Evolutionary conservation across 53 echinoderm and acorn worm species (phyloP).

Genomic region (Astropecten irregularis): DNA sequence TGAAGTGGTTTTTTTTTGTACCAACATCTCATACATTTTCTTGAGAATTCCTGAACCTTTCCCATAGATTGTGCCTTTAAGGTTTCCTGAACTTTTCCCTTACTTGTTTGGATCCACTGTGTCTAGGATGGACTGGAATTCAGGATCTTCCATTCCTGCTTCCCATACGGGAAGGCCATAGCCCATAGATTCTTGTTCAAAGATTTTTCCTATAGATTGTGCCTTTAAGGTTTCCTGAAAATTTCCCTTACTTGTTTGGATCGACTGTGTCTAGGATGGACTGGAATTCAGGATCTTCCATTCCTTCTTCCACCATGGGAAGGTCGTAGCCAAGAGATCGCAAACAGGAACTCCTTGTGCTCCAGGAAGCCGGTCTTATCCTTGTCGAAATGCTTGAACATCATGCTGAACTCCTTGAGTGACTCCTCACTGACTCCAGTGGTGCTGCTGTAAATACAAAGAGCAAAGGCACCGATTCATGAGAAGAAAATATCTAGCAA

Average conservation of each 20-base stretch:
- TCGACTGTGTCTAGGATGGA: conserved; percentile 90
- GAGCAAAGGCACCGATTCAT: too few species aligned
- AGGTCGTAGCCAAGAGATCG: conserved; percentile 98
- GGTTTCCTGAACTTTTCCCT: too few species aligned
- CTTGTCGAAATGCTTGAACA: conserved; percentile 99
- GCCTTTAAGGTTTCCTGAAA: too few species aligned
- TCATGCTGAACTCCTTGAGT: conserved; percentile 99
- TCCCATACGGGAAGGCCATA: conserved; percentile 97
- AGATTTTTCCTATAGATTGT: too few species aligned
- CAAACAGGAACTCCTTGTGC: conserved; percentile 95
- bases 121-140: conserved; percentile 91
- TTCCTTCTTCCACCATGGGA: conserved; percentile 97
- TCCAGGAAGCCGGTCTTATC: conserved; percentile 97
- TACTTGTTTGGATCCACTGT: conserved; percentile 93
- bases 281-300: conserved; percentile 88
- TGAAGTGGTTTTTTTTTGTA: too few species aligned
- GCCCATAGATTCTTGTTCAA: too few species aligned
- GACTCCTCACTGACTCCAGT: conserved; percentile 99
- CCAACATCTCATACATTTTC: too few species aligned
- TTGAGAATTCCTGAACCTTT: too few species aligned
- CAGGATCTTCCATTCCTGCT: conserved; percentile 86
- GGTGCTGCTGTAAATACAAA: too few species aligned
- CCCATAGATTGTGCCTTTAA: too few species aligned
- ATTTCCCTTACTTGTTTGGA: conserved; percentile 95
- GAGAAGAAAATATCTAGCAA: too few species aligned